These are phyloP conservation scores for Galerucella pusilla DNA, from an alignment of 2,888 invertebrate genomes.

Conservation along the genomic window DNA sequence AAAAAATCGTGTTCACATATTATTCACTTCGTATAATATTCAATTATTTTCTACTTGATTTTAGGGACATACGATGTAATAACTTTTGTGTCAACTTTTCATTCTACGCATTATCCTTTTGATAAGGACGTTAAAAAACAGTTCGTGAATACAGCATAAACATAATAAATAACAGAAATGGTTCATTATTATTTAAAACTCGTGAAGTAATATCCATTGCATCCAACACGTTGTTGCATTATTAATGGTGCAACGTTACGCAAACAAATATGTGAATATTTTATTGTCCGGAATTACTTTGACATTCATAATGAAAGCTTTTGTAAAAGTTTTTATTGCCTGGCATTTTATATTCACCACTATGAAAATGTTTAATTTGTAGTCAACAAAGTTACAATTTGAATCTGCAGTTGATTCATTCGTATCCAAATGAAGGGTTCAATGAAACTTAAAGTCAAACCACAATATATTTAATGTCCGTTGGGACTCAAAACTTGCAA, in stretches of 20 bases:
- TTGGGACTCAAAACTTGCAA: too few relatives aligned
- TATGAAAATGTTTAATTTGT: constrained; percentile 12
- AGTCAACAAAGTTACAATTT: not conserved
- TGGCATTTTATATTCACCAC: constrained; percentile 4
- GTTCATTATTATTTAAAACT: constrained; percentile 19
- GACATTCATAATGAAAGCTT: constrained; percentile 13
- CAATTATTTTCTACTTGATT: too few relatives aligned
- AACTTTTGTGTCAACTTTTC: too few relatives aligned
- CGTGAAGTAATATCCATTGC: constrained; percentile 11
- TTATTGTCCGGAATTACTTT: constrained; percentile 9
- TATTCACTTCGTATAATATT: too few relatives aligned
- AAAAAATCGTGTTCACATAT: too few relatives aligned
- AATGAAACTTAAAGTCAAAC: too few relatives aligned
- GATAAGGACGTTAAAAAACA: not conserved
- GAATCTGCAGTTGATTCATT: not conserved
- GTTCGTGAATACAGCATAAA: not conserved
- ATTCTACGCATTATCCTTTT: not conserved
- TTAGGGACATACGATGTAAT: too few relatives aligned
- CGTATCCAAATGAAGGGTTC: too few relatives aligned
- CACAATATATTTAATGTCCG: too few relatives aligned
- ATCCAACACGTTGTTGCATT: constrained; percentile 17
- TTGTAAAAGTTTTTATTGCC: constrained; percentile 10
- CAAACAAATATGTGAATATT: constrained; percentile 19
- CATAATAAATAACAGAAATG: constrained; percentile 6
- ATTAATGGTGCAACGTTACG: constrained; percentile 13